Evolutionary conservation across 2,113 vertebrate genomes (phyloP), one percentile per base, ranked within the genome.

Genomic region (Rhinoderma darwinii): DNA sequence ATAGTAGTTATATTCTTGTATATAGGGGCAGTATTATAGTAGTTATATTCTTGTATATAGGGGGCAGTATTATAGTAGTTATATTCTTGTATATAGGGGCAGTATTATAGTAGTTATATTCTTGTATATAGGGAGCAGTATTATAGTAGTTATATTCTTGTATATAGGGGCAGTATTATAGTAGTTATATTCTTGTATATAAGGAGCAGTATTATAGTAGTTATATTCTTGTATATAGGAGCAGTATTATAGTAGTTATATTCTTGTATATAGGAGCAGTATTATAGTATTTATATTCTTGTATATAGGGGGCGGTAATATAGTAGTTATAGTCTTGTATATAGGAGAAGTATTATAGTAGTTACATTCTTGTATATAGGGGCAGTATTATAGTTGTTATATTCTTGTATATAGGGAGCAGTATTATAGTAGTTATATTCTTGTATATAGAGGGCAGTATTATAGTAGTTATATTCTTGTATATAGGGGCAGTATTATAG

Each of bases 1-100:
- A 63, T 63, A 63, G 59, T 63, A 63, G 59, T 63, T 63, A 63
- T 63, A 63, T 63, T 63, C 59, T 63, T 63, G 59, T 63, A 63
- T 10, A 63, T 63, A 27, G 59, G 59, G 12, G 25, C n/a, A 66
- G 61, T 66, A 66, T 66, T 66, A 66, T 66, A 66, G 61, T 66
- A 66, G 61, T 66, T 32, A 66, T 66, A 66, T 66, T 27, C 61
- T 32, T 66, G 61, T 27, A 66, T 10, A 61, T 61, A 61, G 56
- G 56, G 11, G 25, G 56, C n/a, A 61, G 56, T 61, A 61, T 61
- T 61, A 61, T 61, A 61, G 56, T 61, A 61, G 59, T 63, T 61
- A 61, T 61, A 61, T 61, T 27, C 56, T 27, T 61, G 56, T 61
- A 61, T 11, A 61, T 61, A 61, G 56, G 50, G 50, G 56, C 56